Percentiles rank a stretch among this genome's conserved stretches.
Conservation (phyloP, 1,140 invertebrate species). For the Brachionus koreanus region DNA sequence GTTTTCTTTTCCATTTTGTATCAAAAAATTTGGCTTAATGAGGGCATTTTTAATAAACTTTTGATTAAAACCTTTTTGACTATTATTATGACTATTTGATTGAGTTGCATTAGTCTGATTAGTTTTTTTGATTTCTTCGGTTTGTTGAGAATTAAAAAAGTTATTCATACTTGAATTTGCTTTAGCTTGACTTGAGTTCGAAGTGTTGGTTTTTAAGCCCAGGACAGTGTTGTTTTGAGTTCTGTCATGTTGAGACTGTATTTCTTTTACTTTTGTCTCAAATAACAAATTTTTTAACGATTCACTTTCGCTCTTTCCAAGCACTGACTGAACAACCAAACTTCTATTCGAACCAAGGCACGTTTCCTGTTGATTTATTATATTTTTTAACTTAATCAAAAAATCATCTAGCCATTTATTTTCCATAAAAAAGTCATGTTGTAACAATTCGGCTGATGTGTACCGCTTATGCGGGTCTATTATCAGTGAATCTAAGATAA, state of each 20-base stretch:
- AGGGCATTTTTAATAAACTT: conserved; percentile 10
- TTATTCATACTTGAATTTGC: conserved; percentile 1
- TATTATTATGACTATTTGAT: neutral
- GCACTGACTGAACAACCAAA: neutral
- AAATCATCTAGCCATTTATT: conserved; percentile 25
- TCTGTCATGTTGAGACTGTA: neutral
- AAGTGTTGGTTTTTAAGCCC: neutral
- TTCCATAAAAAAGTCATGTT: conserved; percentile 10
- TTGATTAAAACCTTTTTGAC: neutral
- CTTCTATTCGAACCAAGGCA: neutral
- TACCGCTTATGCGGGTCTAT: conserved; percentile 32
- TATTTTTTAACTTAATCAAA: conserved; percentile 16
- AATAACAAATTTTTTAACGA: neutral
- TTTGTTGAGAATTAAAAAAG: neutral
- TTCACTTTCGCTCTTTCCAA: neutral
- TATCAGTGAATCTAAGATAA: conserved; percentile 13
- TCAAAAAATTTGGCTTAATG: conserved; percentile 8
- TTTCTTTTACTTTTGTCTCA: neutral
- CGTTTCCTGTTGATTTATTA: neutral
- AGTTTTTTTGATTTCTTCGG: neutral
- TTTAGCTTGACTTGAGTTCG: neutral
- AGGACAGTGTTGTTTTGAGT: neutral
- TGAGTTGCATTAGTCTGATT: neutral
- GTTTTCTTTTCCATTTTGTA: conserved; percentile 16
- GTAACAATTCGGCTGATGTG: conserved; percentile 31